Conservation (phyloP, 2,888 invertebrate species). For the Meiosimyza platycephala region DNA sequence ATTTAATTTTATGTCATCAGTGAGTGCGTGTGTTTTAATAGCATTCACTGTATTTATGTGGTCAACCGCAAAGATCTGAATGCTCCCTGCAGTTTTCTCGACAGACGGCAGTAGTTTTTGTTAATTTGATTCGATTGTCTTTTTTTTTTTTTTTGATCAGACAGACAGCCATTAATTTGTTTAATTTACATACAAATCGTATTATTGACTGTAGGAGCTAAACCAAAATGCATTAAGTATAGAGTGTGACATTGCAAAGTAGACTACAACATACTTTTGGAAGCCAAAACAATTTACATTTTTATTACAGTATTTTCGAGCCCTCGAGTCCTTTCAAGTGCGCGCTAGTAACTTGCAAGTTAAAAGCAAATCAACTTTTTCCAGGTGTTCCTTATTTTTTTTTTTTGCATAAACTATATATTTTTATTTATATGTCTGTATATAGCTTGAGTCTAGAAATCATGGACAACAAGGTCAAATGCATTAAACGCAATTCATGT, state of each 20-base stretch:
- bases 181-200: slow-evolving; percentile 52
- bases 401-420: slow-evolving; percentile 1
- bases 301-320: too few species aligned
- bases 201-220: slow-evolving; percentile 51
- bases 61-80: neutral
- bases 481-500: neutral
- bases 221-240: too few species aligned
- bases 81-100: neutral
- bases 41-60: slow-evolving; percentile 12
- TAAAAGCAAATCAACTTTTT: neutral
- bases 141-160: slow-evolving; percentile 57
- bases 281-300: too few species aligned
- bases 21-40: slow-evolving; percentile 1
- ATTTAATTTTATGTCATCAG: slow-evolving; percentile 53
- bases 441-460: neutral
- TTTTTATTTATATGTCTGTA: neutral
- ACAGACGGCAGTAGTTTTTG: slow-evolving; percentile 47
- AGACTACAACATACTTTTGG: too few species aligned
- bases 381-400: slow-evolving; percentile 16
- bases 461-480: slow-evolving; percentile 16
- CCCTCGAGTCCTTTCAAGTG: too few species aligned
- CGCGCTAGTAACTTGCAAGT: neutral
- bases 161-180: slow-evolving; percentile 56
- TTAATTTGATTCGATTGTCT: slow-evolving; percentile 60
- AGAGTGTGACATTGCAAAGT: too few species aligned